phyloP scores from a whole-genome alignment of 2,888 invertebrate species.

The Drosophila barbarae region DNA sequence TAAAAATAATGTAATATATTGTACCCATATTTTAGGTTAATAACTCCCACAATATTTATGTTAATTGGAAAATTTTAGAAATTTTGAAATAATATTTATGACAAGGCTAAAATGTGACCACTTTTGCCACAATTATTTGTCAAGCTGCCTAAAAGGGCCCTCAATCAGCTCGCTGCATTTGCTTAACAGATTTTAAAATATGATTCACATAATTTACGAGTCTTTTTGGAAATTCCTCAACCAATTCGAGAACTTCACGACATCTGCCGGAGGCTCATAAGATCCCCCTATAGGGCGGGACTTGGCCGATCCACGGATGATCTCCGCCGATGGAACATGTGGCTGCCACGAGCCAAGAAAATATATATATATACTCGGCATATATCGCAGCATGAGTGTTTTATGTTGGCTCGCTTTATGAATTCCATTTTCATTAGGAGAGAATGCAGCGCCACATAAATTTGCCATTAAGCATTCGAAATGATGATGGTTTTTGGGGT shows the following conservation, averaged over 20 bases:
- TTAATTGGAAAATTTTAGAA: neutral
- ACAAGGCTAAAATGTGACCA: neutral
- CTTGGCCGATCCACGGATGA: constrained; percentile 8
- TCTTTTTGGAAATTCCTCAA: constrained; percentile 16
- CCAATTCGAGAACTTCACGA: neutral
- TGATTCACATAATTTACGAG: constrained; percentile 35
- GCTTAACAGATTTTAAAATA: constrained; percentile 26
- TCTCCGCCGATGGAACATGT: constrained; percentile 25
- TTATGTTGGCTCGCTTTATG: constrained; percentile 52
- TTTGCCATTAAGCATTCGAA: constrained; percentile 45
- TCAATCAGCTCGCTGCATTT: constrained; percentile 12
- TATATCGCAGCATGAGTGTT: constrained; percentile 34
- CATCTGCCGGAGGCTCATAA: constrained; percentile 18
- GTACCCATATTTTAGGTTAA: neutral
- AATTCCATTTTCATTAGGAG: constrained; percentile 53
- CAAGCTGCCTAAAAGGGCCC: neutral
- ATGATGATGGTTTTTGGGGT: constrained; percentile 20
- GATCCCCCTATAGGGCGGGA: constrained; percentile 14
- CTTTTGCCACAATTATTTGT: constrained; percentile 15
- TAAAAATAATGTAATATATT: neutral
- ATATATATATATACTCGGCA: neutral
- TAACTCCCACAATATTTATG: neutral
- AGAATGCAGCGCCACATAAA: constrained; percentile 65
- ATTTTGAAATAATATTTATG: constrained; percentile 4
- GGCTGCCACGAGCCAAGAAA: constrained; percentile 53